Conservation (phyloP, 2,113 vertebrate genomes). For the Myrmecobius fasciatus region DNA sequence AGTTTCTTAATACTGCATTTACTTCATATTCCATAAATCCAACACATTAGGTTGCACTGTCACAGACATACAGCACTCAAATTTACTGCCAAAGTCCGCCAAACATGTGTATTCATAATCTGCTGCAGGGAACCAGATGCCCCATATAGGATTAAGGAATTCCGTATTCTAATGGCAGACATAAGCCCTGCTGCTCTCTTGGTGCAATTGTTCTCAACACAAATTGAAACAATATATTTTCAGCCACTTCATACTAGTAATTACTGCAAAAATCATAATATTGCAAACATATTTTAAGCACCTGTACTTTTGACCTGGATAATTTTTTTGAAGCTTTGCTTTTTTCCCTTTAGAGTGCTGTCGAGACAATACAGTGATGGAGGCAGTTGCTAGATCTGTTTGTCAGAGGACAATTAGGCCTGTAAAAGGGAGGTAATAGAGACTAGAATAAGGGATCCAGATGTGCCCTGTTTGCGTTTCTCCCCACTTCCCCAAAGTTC, state of each 20-base stretch:
- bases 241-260: constrained; percentile 78
- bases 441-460: constrained; percentile 63
- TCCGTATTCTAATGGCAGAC: constrained; percentile 80
- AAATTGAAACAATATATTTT: constrained; percentile 87
- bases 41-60: constrained; percentile 83
- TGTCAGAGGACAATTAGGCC: constrained; percentile 68
- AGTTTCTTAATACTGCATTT: constrained; percentile 88
- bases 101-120: constrained; percentile 84
- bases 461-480: background rate
- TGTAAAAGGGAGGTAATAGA: constrained; percentile 75
- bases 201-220: constrained; percentile 80
- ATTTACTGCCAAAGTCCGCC: constrained; percentile 84
- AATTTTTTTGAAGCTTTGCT: constrained; percentile 71
- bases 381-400: constrained; percentile 53
- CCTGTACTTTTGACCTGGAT: constrained; percentile 77
- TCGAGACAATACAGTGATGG: constrained; percentile 56
- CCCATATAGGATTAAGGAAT: constrained; percentile 84
- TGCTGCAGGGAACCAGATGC: constrained; percentile 80
- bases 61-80: constrained; percentile 79
- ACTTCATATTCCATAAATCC: constrained; percentile 88
- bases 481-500: too few species aligned
- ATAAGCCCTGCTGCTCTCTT: constrained; percentile 75
- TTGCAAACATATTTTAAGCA: constrained; percentile 83
- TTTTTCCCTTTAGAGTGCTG: constrained; percentile 70
- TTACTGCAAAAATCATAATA: constrained; percentile 81